These are phyloP conservation scores for Agonum fuliginosum DNA, from an alignment of 2,888 invertebrate species.

Conservation along the genomic window DNA sequence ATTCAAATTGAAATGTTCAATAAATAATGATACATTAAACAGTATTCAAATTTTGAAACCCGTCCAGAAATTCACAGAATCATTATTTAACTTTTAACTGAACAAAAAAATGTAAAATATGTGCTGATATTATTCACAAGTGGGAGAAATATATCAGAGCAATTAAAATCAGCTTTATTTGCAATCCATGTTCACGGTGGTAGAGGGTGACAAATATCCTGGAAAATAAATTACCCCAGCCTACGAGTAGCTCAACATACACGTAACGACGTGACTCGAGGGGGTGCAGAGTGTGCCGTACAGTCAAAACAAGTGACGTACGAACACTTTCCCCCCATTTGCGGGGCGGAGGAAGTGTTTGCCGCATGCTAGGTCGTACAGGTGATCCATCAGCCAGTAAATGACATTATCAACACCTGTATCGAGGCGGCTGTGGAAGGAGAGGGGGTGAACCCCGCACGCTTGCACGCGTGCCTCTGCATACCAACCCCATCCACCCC, in stretches of 20 bases:
- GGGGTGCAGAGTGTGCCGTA: conserved; percentile 6
- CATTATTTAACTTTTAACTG: background rate
- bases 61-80: background rate
- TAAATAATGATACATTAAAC: too few relatives aligned
- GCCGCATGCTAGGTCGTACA: conserved; percentile 43
- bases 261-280: conserved; percentile 10
- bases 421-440: conserved; percentile 62
- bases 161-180: conserved; percentile 57
- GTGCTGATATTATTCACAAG: conserved; percentile 24
- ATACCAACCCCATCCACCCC: background rate
- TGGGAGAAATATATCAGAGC: conserved; percentile 42
- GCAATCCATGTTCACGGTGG: conserved; percentile 23
- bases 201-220: conserved; percentile 46
- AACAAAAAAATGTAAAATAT: background rate
- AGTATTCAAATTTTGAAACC: too few relatives aligned
- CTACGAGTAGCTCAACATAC: background rate
- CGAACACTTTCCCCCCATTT: conserved; percentile 25
- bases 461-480: conserved; percentile 37
- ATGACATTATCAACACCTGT: conserved; percentile 68
- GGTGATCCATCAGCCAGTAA: conserved; percentile 66
- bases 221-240: conserved; percentile 41
- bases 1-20: too few relatives aligned
- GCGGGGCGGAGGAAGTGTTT: conserved; percentile 45
- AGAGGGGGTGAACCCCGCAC: background rate
- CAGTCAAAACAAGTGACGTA: conserved; percentile 38